phyloP scores from a whole-genome alignment of 1,140 invertebrate genomes.

The Sweltsa coloradensis region DNA sequence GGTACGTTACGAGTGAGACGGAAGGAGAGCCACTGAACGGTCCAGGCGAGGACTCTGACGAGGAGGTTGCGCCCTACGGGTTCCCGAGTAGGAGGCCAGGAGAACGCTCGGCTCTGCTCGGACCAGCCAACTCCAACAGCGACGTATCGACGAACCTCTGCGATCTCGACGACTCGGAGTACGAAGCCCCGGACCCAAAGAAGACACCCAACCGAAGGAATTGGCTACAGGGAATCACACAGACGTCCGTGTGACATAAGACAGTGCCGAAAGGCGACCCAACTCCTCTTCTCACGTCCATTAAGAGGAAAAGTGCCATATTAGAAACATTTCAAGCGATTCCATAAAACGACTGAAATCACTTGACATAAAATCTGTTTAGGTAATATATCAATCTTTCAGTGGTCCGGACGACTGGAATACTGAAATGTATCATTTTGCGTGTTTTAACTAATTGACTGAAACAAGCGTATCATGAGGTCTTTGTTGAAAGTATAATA shows the following conservation, averaged over 20 bases:
- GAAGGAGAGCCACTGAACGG: constrained; percentile 43
- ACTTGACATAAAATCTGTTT: neutral
- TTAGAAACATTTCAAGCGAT: neutral
- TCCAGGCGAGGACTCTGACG: constrained; percentile 32
- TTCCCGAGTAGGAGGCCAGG: constrained; percentile 47
- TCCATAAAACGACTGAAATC: neutral
- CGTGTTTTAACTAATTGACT: no score
- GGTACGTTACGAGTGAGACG: constrained; percentile 51
- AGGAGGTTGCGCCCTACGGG: constrained; percentile 51
- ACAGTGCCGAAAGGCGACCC: neutral
- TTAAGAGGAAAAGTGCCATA: neutral
- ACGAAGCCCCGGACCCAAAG: constrained; percentile 43
- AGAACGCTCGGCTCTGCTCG: constrained; percentile 61
- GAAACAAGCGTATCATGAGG: no score
- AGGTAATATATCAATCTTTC: neutral
- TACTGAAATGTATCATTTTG: neutral
- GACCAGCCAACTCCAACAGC: constrained; percentile 59
- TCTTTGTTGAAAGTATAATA: no score
- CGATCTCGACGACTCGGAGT: constrained; percentile 87
- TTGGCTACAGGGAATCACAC: constrained; percentile 37
- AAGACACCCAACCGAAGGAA: constrained; percentile 30
- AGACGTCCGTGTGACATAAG: constrained; percentile 42
- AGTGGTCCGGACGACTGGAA: neutral
- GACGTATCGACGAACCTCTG: constrained; percentile 78
- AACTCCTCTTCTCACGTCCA: constrained; percentile 1